phyloP scores from a whole-genome alignment of 2,113 vertebrate species.

The Ancistrus triradiatus region DNA sequence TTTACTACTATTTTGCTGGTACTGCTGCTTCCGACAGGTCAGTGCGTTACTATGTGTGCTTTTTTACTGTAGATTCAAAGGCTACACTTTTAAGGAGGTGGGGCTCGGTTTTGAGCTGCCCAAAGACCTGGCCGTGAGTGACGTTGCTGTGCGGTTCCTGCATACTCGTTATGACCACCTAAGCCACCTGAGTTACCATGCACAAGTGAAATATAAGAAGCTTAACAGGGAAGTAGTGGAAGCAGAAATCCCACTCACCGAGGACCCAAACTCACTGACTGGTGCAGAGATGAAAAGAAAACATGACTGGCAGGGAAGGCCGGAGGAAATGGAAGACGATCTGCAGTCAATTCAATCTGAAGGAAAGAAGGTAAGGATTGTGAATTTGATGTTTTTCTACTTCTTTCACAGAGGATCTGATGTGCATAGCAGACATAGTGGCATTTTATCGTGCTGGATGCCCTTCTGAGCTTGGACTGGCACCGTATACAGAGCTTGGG shows the following conservation, averaged over 20 bases:
- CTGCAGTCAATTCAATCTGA: conserved; percentile 26
- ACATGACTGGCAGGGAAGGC: conserved; percentile 26
- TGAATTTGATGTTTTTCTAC: neutral
- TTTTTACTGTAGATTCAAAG: conserved; percentile 68
- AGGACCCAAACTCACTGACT: neutral
- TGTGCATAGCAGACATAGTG: too few species aligned
- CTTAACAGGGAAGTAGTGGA: neutral
- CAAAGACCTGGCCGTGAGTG: conserved; percentile 68
- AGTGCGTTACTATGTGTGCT: neutral
- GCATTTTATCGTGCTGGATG: too few species aligned
- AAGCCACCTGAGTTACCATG: conserved; percentile 54
- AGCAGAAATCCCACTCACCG: neutral
- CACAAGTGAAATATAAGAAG: conserved; percentile 26
- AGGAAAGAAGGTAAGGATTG: conserved; percentile 48
- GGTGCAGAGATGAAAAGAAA: conserved; percentile 29
- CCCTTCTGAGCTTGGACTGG: too few species aligned
- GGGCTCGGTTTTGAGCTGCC: conserved; percentile 77
- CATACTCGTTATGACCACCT: conserved; percentile 84
- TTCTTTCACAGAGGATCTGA: too few species aligned
- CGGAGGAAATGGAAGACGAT: conserved; percentile 46
- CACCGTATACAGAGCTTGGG: too few species aligned
- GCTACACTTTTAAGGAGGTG: conserved; percentile 63
- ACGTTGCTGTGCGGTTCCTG: conserved; percentile 74
- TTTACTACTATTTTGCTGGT: too few species aligned
- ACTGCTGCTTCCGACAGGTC: too few species aligned